Conservation (phyloP, 1,140 invertebrate species). For the Hetaerina americana region DNA sequence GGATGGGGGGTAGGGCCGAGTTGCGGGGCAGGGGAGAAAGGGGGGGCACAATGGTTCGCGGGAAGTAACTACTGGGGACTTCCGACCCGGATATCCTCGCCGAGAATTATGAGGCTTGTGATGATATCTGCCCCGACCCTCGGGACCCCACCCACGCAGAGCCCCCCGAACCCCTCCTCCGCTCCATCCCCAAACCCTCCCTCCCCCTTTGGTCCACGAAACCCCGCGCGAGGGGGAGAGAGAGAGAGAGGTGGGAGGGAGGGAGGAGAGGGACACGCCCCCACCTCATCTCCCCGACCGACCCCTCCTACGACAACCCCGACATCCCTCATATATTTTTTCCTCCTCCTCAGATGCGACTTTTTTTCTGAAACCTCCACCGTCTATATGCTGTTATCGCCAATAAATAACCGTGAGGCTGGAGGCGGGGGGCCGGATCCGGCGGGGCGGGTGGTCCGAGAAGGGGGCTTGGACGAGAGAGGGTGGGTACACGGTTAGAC, state of each 20-base stretch:
- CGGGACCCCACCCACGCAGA: too few relatives aligned
- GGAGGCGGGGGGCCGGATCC: too few relatives aligned
- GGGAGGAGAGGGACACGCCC: too few relatives aligned
- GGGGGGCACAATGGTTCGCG: not conserved
- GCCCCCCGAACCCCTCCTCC: not conserved
- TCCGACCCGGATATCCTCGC: not conserved
- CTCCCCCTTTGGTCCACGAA: constrained; percentile 7
- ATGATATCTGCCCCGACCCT: constrained; percentile 5
- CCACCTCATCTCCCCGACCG: too few relatives aligned
- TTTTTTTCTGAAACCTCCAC: not conserved
- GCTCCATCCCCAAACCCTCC: not conserved
- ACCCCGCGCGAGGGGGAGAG: not conserved
- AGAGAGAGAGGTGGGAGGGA: too few relatives aligned
- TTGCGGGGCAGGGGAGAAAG: not conserved
- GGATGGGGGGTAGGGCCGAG: not conserved
- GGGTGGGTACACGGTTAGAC: not conserved
- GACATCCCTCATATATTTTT: too few relatives aligned
- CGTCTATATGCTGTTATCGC: constrained; percentile 11
- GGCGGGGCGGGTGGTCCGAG: too few relatives aligned
- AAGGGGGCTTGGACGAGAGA: not conserved
- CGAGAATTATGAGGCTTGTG: constrained; percentile 6
- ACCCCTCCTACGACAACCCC: too few relatives aligned
- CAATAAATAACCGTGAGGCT: constrained; percentile 8
- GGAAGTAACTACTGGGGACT: constrained; percentile 1
- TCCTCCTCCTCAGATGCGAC: not conserved